Evolutionary conservation across 2,888 invertebrate genomes (phyloP), one percentile per base, ranked within the genome.

Genomic region (Drosophila greeni): DNA sequence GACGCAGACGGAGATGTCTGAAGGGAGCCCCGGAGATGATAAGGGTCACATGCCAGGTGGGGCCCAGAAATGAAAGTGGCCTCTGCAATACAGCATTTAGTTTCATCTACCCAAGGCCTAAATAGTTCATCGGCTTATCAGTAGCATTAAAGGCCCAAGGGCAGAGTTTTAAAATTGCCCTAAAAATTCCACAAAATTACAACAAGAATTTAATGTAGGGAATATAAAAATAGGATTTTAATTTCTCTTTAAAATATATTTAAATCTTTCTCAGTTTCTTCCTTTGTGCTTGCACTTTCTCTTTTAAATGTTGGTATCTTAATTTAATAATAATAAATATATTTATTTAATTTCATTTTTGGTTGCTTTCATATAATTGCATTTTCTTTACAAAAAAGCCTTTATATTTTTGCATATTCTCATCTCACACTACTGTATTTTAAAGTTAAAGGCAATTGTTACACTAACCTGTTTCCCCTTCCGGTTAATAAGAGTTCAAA

Each of bases 1-100:
- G 7, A n/a, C 7, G 2, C 6, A 16, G 43, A 55, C 55, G 20
- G 18, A 56, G 56, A 42, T 65, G 62, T 26, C 36, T 51, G 58
- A 52, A 26, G 9, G 18, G 23, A 36, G 47, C 59, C 49, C 67
- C 73, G 70, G 56, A 67, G 70, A 68, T 79, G 79, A 79, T 82
- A 78, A 79, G 79, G 79, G 79, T 79, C 84, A 72, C 67, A 64
- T 70, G 75, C 65, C 73, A 69, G 53, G 70, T 43, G 53, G 42
- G 40, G 62, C 37, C 26, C 49, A 34, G 18, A 39, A 14, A 59
- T 16, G 49, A 68, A 47, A 33, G 66, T 33, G 47, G 43, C 36
- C 20, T 18, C 18, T 36, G 36, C 48, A 37, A 23, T 20, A 53
- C 34, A 24, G 34, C 16, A 29, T 60, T 43, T 45, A 11, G 61